A percentile compares a stretch with the other conserved stretches of the same genome.
These are phyloP conservation scores for Solenopsis invicta DNA, from an alignment of 1,140 invertebrate genomes.

Conservation along the genomic window DNA sequence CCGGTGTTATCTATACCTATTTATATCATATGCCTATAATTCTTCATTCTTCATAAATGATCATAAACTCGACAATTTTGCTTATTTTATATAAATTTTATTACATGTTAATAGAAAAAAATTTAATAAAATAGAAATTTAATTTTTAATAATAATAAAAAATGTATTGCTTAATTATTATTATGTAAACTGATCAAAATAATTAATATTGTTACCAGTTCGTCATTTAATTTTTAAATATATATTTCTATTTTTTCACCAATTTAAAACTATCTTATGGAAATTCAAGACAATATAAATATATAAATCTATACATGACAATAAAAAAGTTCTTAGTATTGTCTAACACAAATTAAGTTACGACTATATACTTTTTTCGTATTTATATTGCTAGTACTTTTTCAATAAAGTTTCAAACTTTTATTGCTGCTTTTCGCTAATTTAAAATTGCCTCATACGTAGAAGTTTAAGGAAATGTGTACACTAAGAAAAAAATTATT, in stretches of 20 bases:
- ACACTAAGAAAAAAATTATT: too few species aligned
- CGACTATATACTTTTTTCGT: background rate
- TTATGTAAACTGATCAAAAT: too few species aligned
- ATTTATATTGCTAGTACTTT: background rate
- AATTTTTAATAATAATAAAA: background rate
- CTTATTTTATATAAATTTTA: background rate
- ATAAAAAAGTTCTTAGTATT: background rate
- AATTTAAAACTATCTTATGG: background rate
- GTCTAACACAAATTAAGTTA: background rate
- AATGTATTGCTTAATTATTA: background rate
- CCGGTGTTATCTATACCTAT: background rate
- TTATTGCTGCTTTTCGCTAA: background rate
- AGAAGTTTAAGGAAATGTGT: background rate
- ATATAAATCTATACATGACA: background rate
- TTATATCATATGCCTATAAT: background rate
- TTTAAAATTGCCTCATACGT: background rate
- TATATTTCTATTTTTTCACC: background rate
- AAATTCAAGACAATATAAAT: background rate
- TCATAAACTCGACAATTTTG: background rate
- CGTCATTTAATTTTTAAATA: background rate
- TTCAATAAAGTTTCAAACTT: background rate
- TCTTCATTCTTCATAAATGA: background rate
- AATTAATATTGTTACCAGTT: too few species aligned
- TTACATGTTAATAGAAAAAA: background rate
- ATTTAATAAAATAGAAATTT: background rate